These are phyloP conservation scores for Samia ricini DNA, from an alignment of 1,140 invertebrate species.

Conservation along the genomic window DNA sequence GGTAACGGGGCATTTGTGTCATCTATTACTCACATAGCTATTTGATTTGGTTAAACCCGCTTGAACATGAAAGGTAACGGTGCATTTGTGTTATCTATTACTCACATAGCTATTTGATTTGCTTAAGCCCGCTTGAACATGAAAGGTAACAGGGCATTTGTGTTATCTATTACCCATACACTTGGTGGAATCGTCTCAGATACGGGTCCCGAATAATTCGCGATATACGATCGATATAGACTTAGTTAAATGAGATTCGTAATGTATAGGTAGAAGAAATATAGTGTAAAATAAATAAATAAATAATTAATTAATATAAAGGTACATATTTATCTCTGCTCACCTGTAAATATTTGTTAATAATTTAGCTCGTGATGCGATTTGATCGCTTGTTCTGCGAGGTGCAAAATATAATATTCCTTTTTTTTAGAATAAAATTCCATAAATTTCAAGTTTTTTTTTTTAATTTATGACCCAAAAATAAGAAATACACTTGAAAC, in stretches of 20 bases:
- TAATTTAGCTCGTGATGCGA: constrained; percentile 39
- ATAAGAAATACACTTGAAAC: too few relatives aligned
- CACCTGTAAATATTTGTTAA: constrained; percentile 63
- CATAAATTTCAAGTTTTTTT: too few relatives aligned
- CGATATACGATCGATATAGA: constrained; percentile 24
- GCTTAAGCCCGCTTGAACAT: too few relatives aligned
- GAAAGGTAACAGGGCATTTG: not conserved
- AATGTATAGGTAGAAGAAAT: constrained; percentile 46
- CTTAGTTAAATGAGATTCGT: constrained; percentile 48
- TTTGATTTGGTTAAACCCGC: too few relatives aligned
- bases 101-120: too few relatives aligned
- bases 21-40: too few relatives aligned
- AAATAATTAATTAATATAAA: constrained; percentile 32
- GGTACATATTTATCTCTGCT: constrained; percentile 43
- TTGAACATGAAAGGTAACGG: too few relatives aligned
- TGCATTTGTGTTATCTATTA: too few relatives aligned
- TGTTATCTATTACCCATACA: not conserved
- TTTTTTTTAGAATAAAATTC: too few relatives aligned
- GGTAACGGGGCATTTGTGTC: not conserved
- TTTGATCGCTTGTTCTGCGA: constrained; percentile 53
- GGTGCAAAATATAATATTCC: not conserved
- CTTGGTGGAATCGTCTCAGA: not conserved
- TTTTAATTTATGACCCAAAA: too few relatives aligned
- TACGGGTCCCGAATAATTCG: constrained; percentile 1
- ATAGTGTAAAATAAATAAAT: constrained; percentile 40